A percentile compares a stretch with the other conserved stretches of the same genome.
Evolutionary conservation across 1,140 invertebrate genomes (phyloP).

Genomic region (Chionoecetes opilio): DNA sequence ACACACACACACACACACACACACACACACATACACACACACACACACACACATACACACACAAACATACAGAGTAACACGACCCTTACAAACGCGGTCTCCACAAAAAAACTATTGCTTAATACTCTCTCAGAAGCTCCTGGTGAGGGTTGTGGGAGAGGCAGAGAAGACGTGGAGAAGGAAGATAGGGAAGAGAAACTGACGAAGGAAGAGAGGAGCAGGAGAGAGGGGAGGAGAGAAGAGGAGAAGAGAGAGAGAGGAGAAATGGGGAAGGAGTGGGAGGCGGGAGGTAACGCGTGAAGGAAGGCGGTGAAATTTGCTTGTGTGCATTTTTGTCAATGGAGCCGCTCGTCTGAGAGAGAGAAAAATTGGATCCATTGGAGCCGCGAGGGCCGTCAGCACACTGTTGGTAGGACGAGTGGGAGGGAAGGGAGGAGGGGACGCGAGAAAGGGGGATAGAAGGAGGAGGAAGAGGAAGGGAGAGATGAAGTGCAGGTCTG

Average conservation of each 20-base stretch:
- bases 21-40: conserved; percentile 49
- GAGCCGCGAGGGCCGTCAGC: conserved; percentile 55
- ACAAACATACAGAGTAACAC: conserved; percentile 27
- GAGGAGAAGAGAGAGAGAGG: neutral
- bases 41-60: conserved; percentile 44
- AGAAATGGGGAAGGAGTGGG: neutral
- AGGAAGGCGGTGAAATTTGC: conserved; percentile 62
- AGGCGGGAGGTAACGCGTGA: conserved; percentile 44
- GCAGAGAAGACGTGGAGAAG: too few species aligned
- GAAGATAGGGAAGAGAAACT: too few species aligned
- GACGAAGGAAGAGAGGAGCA: neutral
- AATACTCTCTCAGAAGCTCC: conserved; percentile 33
- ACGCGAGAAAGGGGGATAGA: neutral
- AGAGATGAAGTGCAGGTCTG: neutral
- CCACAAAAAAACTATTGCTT: conserved; percentile 45
- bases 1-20: conserved; percentile 47
- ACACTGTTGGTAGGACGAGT: neutral
- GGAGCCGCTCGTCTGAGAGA: conserved; percentile 58
- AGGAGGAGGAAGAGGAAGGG: neutral
- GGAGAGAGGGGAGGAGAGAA: neutral
- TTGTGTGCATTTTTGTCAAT: conserved; percentile 62
- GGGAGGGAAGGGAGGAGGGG: neutral
- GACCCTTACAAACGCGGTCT: conserved; percentile 39
- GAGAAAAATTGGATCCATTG: conserved; percentile 60
- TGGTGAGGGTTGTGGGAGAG: too few species aligned